These are phyloP conservation scores for Balaenoptera acutorostrata DNA, from an alignment of 2,113 vertebrate genomes.

Conservation along the genomic window DNA sequence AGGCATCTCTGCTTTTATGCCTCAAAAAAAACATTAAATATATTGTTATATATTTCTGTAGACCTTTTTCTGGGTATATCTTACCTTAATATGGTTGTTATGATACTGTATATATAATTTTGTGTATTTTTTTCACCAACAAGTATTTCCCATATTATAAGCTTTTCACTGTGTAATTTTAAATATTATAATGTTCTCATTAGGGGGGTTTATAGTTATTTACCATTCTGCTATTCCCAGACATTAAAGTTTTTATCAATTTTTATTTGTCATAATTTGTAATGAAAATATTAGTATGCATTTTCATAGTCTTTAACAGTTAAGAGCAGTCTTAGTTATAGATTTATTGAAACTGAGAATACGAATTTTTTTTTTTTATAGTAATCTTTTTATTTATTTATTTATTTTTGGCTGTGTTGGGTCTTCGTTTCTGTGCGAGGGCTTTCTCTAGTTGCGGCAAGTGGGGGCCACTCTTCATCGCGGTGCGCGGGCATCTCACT, in stretches of 20 bases:
- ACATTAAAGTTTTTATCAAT: background rate
- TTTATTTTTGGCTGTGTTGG: no score
- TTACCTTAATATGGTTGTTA: background rate
- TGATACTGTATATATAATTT: background rate
- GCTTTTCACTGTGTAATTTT: background rate
- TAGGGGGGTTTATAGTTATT: background rate
- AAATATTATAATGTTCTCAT: background rate
- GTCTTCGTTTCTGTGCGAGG: no score
- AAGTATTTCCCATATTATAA: background rate
- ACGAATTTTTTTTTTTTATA: background rate
- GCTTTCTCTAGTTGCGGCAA: no score
- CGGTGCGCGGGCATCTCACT: no score
- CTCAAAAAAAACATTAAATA: background rate
- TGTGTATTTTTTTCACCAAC: background rate
- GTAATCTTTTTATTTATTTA: no score
- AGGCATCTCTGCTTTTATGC: background rate
- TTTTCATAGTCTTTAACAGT: background rate
- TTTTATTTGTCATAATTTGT: background rate
- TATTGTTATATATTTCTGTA: background rate
- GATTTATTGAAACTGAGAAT: background rate
- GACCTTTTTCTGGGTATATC: background rate
- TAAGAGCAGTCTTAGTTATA: background rate
- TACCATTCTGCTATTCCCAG: background rate
- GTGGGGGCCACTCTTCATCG: no score
- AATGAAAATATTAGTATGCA: background rate